Base-by-base conservation (phyloP, 2,113 vertebrate species). In the Stigmatopora argus region DNA sequence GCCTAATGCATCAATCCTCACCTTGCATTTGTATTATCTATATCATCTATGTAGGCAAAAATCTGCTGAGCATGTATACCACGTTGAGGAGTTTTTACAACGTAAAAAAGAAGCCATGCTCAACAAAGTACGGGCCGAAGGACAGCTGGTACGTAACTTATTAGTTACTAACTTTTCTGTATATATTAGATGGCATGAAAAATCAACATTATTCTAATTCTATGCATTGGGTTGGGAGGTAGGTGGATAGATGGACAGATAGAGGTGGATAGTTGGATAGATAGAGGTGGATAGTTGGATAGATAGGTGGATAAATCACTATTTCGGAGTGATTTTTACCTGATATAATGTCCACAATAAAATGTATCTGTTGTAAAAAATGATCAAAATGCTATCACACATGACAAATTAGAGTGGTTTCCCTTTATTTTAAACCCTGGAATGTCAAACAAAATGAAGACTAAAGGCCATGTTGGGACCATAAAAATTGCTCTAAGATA, bases 121-220 rank as follows among this genome's bases (percentile, higher is more conserved):
- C 81, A 98, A 99, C 84, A 99, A 99, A 90, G 96, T 95, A 35
- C 94, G 96, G 51, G 97, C 94, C 1, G 94, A 98, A 82, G 97
- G 97, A 82, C 96, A 98, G 65, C 86, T 95, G 96, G 97, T 99
- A 72, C 34, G 62, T 34, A 72, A 31, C 59, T 34, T 66, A 13
- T 4, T 21, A 15, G 13, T 41, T 5, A 38, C 19, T 3, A 34
- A 57, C 15, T 62, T 21, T 14, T 12, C 35, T 11, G 34, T 35
- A 12, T 41, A 41, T 44, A 6, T 31, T 31, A 31, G 26, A 31
- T 31, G 26, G 26, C 26, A 31, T 31, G 26, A 1, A 31, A 31
- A 31, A 31, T 31, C 26, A 31, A 31, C 26, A 31, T n/a, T n/a
- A n/a, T n/a, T n/a, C n/a, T n/a, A n/a, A n/a, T n/a, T n/a, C n/a